phyloP scores from a whole-genome alignment of 2,797 vertebrate species.

The Pangasius macronema region DNA sequence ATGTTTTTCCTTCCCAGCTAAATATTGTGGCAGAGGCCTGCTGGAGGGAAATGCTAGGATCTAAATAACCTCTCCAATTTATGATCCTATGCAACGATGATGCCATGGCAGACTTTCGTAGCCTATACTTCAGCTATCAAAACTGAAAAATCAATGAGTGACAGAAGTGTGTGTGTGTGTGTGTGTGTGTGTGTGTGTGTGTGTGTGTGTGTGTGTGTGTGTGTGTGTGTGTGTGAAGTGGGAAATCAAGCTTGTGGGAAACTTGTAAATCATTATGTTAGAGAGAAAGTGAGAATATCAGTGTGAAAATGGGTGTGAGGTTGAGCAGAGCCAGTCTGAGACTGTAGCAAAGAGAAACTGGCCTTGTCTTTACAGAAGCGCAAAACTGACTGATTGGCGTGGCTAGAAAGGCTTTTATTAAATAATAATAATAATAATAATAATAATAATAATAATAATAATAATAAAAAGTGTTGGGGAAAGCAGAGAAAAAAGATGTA shows the following conservation, averaged over 20 bases:
- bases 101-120: slow-evolving; percentile 73
- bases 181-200: slow-evolving; percentile 70
- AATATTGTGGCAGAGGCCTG: slow-evolving; percentile 65
- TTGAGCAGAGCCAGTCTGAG: slow-evolving; percentile 65
- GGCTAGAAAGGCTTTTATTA: slow-evolving; percentile 52
- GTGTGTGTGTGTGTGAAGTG: slow-evolving; percentile 65
- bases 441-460: slow-evolving; percentile 6
- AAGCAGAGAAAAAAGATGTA: slow-evolving; percentile 22
- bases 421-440: not conserved
- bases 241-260: slow-evolving; percentile 66
- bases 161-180: slow-evolving; percentile 65
- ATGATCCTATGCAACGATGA: slow-evolving; percentile 56
- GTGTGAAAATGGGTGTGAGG: slow-evolving; percentile 72
- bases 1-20: slow-evolving; percentile 52
- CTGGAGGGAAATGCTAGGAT: slow-evolving; percentile 50
- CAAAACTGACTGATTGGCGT: slow-evolving; percentile 75
- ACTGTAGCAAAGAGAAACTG: slow-evolving; percentile 65
- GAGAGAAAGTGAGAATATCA: slow-evolving; percentile 65
- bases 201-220: slow-evolving; percentile 69
- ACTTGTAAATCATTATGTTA: slow-evolving; percentile 72
- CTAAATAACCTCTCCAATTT: slow-evolving; percentile 37
- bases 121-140: slow-evolving; percentile 74
- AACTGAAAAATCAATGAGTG: slow-evolving; percentile 70
- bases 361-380: slow-evolving; percentile 49
- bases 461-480: slow-evolving; percentile 34